Conservation (phyloP, 1,140 invertebrate species). For the Sarcophaga peregrina region DNA sequence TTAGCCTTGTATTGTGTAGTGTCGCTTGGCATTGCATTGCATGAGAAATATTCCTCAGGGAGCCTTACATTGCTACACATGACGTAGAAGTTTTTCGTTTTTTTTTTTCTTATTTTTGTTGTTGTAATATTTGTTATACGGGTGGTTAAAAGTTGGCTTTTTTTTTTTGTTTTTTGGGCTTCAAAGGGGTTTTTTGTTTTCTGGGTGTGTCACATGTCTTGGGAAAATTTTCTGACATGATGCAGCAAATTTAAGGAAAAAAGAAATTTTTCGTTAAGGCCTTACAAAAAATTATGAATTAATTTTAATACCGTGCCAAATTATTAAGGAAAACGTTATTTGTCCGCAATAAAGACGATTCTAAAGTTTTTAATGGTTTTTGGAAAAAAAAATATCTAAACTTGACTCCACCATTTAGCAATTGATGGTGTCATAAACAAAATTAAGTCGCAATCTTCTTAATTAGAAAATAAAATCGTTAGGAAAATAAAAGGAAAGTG, state of each 20-base stretch:
- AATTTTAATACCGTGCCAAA: no score
- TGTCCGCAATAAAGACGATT: no score
- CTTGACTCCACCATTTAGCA: not conserved
- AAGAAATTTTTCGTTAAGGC: no score
- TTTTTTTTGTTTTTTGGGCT: no score
- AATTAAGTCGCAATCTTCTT: slow-evolving; percentile 33
- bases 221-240: slow-evolving; percentile 37
- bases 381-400: not conserved
- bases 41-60: slow-evolving; percentile 16
- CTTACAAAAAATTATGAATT: no score
- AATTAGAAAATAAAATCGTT: slow-evolving; percentile 28
- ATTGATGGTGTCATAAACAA: slow-evolving; percentile 12
- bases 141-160: slow-evolving; percentile 10
- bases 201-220: slow-evolving; percentile 39
- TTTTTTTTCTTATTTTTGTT: not conserved
- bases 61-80: not conserved
- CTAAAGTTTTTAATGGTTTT: not conserved
- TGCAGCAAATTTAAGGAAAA: not conserved
- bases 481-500: not conserved
- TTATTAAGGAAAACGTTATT: no score
- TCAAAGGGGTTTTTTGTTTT: slow-evolving; percentile 29
- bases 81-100: slow-evolving; percentile 31
- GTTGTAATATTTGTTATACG: slow-evolving; percentile 17
- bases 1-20: not conserved
- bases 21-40: not conserved